Percentiles rank a stretch among this genome's conserved stretches.
Conservation (phyloP, 2,113 vertebrate species). For the Cavia aperea region DNA sequence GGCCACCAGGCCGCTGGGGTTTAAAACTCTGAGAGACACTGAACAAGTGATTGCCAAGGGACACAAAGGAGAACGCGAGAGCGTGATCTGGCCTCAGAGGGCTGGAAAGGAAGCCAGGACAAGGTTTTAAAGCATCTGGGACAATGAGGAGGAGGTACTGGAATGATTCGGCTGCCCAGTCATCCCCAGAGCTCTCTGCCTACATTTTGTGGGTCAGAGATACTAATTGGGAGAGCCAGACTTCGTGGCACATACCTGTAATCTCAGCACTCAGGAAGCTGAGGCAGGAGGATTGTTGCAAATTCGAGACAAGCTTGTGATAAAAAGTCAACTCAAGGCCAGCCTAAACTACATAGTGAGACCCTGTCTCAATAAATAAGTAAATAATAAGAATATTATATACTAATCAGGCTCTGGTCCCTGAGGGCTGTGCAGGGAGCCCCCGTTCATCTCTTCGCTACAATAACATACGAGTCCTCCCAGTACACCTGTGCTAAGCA, state of each 20-base stretch:
- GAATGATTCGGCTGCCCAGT: neutral
- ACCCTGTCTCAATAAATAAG: no score
- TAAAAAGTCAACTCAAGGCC: no score
- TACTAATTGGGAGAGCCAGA: neutral
- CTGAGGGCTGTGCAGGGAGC: neutral
- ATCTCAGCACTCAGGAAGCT: no score
- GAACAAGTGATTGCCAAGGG: neutral
- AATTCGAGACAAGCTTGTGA: no score
- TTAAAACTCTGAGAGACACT: neutral
- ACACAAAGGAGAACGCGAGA: neutral
- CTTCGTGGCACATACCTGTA: no score
- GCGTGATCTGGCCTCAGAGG: neutral
- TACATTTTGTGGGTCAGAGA: neutral
- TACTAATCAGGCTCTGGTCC: neutral
- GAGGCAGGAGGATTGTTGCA: no score
- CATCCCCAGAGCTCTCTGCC: neutral
- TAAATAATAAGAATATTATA: neutral
- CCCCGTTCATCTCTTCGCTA: neutral
- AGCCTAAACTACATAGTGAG: no score
- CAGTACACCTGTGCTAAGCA: neutral
- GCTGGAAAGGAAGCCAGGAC: neutral
- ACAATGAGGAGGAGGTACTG: neutral
- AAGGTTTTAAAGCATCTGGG: neutral
- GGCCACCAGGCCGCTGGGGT: neutral
- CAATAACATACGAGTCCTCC: neutral